Evolutionary conservation across 2,113 vertebrate species (phyloP).

Genomic region (Chloropsis cyanopogon): DNA sequence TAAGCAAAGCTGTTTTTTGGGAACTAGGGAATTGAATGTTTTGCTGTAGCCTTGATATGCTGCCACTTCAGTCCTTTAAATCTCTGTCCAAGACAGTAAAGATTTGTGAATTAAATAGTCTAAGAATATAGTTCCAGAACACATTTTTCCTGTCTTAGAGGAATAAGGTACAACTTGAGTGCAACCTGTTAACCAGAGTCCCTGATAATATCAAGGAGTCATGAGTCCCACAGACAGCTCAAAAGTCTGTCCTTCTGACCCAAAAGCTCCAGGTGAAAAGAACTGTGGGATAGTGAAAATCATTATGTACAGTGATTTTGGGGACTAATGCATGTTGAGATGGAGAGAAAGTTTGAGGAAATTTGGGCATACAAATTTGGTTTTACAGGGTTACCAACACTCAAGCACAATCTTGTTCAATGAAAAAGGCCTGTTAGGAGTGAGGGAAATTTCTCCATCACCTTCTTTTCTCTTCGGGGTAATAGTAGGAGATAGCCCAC

Average conservation of each 20-base stretch:
- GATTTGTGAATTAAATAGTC: neutral
- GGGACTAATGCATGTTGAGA: neutral
- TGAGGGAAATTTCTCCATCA: neutral
- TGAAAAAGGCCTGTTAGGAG: neutral
- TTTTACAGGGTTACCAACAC: neutral
- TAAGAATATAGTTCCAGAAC: neutral
- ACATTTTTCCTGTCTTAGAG: neutral
- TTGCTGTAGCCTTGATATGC: neutral
- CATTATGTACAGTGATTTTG: neutral
- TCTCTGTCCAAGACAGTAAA: neutral
- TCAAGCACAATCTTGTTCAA: neutral
- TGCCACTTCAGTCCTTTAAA: neutral
- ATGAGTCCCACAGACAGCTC: neutral
- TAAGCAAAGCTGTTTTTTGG: constrained; percentile 3
- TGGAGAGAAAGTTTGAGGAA: neutral
- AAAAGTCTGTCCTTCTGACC: neutral
- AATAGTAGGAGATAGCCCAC: neutral
- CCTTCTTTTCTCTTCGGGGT: neutral
- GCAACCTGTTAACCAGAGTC: neutral
- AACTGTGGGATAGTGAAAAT: neutral
- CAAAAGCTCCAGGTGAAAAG: neutral
- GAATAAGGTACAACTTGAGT: neutral
- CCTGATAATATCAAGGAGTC: neutral
- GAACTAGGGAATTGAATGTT: neutral
- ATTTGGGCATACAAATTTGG: neutral